Conservation (phyloP, 2,113 vertebrate species). For the Gymnobelideus leadbeateri region DNA sequence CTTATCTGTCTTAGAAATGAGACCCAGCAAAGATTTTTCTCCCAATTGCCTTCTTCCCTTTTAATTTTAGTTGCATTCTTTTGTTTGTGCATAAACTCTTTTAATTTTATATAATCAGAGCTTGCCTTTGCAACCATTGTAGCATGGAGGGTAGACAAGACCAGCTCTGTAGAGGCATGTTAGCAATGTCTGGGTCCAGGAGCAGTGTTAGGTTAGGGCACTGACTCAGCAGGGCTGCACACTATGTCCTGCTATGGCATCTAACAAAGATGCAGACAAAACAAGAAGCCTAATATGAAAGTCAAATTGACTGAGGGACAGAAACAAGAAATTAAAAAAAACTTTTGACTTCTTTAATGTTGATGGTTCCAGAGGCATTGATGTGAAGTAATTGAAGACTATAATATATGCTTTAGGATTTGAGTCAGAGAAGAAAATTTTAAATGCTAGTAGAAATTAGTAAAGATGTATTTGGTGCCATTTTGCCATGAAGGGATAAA, state of each 20-base stretch:
- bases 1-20: neutral
- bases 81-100: neutral
- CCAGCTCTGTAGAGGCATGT: neutral
- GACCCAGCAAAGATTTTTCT: neutral
- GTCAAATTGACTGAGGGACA: conserved; percentile 91
- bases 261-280: conserved; percentile 76
- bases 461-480: conserved; percentile 89
- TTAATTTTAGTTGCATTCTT: neutral
- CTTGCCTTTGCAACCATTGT: neutral
- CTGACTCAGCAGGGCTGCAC: neutral
- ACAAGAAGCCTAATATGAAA: conserved; percentile 85
- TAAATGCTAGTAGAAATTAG: conserved; percentile 93
- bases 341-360: conserved; percentile 94
- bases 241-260: conserved; percentile 81
- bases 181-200: neutral
- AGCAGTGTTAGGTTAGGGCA: neutral
- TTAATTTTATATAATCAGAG: neutral
- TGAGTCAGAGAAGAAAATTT: conserved; percentile 93
- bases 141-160: neutral
- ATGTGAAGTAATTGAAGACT: conserved; percentile 94
- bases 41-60: neutral
- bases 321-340: conserved; percentile 92
- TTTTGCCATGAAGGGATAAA: conserved; percentile 93
- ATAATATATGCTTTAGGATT: conserved; percentile 94
- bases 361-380: conserved; percentile 91